Percentiles rank a stretch among this genome's conserved stretches.
Evolutionary conservation across 1,140 invertebrate genomes (phyloP).

Genomic region (Drosophila serrata): DNA sequence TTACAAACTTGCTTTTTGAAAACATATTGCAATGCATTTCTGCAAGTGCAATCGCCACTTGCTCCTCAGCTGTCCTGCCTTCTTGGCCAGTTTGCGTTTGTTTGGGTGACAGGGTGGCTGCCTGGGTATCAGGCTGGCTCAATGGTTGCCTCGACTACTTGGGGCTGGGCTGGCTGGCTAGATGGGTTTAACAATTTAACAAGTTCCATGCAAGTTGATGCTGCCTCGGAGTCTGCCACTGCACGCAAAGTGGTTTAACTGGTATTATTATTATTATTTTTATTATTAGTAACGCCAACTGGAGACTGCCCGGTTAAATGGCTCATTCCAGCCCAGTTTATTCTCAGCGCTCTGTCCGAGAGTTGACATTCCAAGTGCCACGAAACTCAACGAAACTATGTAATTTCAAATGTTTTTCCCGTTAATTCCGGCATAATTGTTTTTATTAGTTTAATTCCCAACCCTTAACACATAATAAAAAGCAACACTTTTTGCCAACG

Average conservation of each 20-base stretch:
- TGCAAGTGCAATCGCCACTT: constrained; percentile 19
- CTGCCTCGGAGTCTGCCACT: constrained; percentile 68
- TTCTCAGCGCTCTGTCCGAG: constrained; percentile 31
- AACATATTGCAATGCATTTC: not conserved
- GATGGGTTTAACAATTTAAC: constrained; percentile 58
- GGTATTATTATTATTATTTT: constrained; percentile 66
- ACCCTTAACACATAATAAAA: constrained; percentile 31
- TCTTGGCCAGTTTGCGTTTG: constrained; percentile 49
- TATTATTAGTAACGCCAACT: constrained; percentile 69
- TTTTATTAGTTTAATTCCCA: constrained; percentile 11
- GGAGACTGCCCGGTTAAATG: constrained; percentile 44
- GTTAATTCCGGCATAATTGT: constrained; percentile 6
- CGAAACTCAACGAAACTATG: constrained; percentile 4
- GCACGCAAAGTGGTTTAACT: constrained; percentile 76
- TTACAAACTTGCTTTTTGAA: not conserved
- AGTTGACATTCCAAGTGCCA: constrained; percentile 39
- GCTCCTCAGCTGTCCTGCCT: constrained; percentile 36
- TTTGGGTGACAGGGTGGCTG: constrained; percentile 56
- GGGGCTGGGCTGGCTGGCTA: constrained; percentile 45
- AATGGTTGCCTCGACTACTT: constrained; percentile 33
- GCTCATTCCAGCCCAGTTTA: constrained; percentile 43
- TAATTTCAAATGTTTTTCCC: constrained; percentile 19
- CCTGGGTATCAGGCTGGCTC: constrained; percentile 27
- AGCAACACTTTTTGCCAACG: constrained; percentile 26
- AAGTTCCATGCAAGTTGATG: constrained; percentile 51